Evolutionary conservation across 2,113 vertebrate species (phyloP), one percentile per base, ranked within the genome.

Genomic region (Erythrocercus mccallii): DNA sequence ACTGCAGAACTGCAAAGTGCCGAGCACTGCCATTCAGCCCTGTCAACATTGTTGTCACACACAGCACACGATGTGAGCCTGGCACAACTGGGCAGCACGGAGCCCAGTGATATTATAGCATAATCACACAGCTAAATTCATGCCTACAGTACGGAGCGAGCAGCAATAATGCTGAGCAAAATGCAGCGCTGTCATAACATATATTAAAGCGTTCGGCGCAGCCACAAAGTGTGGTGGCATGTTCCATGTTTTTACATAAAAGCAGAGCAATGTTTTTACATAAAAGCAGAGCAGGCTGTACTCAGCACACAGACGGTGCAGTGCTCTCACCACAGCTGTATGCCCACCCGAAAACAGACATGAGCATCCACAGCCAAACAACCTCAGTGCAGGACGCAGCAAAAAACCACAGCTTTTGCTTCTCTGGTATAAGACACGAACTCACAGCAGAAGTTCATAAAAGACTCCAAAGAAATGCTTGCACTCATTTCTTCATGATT

Each of bases 91-190:
- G 93, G 92, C 93, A 73, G 6, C 1, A 3, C 0, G 0, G 16
- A 60, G 89, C 17, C 12, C 50, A 5, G 54, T 22, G 88, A 56
- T 78, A 31, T 51, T 71, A 62, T 15, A 40, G 76, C 56, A 12
- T 48, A 88, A 95, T 88, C 88, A 56, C 85, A 10, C 47, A 38
- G 92, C 90, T 90, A 70, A 86, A 95, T 83, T 35, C 92, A 20
- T 60, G 78, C 85, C 86, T 81, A 24, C 85, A 8, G 42, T 58
- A 83, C 3, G 0, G 84, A 66, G 78, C 5, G 21, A 73, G 76
- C 72, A 12, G 85, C 79, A 86, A 5, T 51, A 77, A 37, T 1
- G 23, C 79, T 6, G 54, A 82, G 92, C 88, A 68, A 76, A 73
- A n/a, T 15, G 64, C 79, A 71, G 60, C 5, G 0, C 64, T 86